Evolutionary conservation across 2,797 vertebrate species (phyloP), one percentile per base, ranked within the genome.

Genomic region (Limnodromus scolopaceus): DNA sequence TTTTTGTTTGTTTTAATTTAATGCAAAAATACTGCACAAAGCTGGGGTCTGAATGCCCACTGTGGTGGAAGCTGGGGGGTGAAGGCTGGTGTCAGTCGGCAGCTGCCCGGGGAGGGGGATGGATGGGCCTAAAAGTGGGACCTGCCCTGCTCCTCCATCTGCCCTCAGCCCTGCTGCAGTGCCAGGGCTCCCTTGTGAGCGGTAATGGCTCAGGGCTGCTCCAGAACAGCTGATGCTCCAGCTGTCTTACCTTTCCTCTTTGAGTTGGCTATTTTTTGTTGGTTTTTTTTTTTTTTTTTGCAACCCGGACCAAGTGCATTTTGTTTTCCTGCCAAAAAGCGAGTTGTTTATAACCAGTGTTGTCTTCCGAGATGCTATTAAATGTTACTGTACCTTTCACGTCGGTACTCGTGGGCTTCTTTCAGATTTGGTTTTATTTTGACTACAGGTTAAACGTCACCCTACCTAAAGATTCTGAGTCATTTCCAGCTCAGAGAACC

Each of bases 341-440:
- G n/a, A 96, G 81, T 97, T 92, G 81, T 97, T 93, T 97, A 92
- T 97, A 93, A 97, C 87, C 68, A 30, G 65, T 93, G 86, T 93
- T 95, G 94, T 97, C 92, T 96, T 96, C 88, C 3, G 34, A 97
- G 96, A 97, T 96, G 97, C 96, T 93, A 98, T 98, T 98, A 98
- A 98, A 98, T 91, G 96, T 96, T 96, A 97, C 93, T 95, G 92
- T 93, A 97, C 94, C 95, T 96, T 94, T 94, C 79, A 38, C 7
- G 0, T 20, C 0, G 0, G 45, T 76, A 72, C 89, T 89, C 0
- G 36, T 88, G 87, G 38, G 1, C 92, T 92, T 88, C 69, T 87
- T 92, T 94, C 34, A 83, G 94, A 93, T 27, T 18, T 61, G 6
- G 24, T 86, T 96, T 97, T 96, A 81, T 96, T 96, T 69, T 88